These are phyloP conservation scores for Cosmia pyralina DNA, from an alignment of 2,888 invertebrate genomes.

Conservation along the genomic window DNA sequence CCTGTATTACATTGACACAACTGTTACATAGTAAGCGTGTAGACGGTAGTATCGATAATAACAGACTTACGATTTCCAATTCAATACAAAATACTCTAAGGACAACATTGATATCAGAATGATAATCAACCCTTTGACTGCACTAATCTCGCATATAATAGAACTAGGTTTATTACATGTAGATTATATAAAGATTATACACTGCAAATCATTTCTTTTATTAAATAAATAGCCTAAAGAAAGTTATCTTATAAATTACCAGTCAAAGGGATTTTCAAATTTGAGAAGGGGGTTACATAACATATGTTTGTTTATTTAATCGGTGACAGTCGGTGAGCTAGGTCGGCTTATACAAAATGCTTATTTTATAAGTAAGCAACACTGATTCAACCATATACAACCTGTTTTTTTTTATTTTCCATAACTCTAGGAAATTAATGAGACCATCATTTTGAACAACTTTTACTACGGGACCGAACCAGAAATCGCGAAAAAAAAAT, in stretches of 20 bases:
- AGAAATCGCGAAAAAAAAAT: too few relatives aligned
- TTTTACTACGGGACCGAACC: too few relatives aligned
- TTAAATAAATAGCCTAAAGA: neutral
- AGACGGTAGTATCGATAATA: slow-evolving; percentile 31
- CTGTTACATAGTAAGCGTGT: slow-evolving; percentile 30
- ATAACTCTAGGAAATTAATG: too few relatives aligned
- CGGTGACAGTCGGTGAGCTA: slow-evolving; percentile 50
- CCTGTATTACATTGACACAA: slow-evolving; percentile 26
- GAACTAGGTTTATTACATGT: slow-evolving; percentile 12
- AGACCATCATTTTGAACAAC: too few relatives aligned
- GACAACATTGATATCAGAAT: slow-evolving; percentile 45
- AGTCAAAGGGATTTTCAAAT: slow-evolving; percentile 31
- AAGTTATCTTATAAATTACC: slow-evolving; percentile 8
- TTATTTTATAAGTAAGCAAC: slow-evolving; percentile 46
- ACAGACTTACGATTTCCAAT: slow-evolving; percentile 30
- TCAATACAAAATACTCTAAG: slow-evolving; percentile 50
- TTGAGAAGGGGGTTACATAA: slow-evolving; percentile 27
- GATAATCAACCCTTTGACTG: slow-evolving; percentile 41
- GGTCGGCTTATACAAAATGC: slow-evolving; percentile 14
- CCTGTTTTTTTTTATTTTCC: too few relatives aligned
- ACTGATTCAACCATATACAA: slow-evolving; percentile 32
- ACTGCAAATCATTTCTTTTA: neutral
- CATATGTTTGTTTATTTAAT: slow-evolving; percentile 39
- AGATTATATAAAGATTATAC: slow-evolving; percentile 13
- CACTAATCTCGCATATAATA: slow-evolving; percentile 9